These are phyloP conservation scores for Tachysurus vachellii DNA, from an alignment of 2,113 vertebrate genomes.

Conservation along the genomic window DNA sequence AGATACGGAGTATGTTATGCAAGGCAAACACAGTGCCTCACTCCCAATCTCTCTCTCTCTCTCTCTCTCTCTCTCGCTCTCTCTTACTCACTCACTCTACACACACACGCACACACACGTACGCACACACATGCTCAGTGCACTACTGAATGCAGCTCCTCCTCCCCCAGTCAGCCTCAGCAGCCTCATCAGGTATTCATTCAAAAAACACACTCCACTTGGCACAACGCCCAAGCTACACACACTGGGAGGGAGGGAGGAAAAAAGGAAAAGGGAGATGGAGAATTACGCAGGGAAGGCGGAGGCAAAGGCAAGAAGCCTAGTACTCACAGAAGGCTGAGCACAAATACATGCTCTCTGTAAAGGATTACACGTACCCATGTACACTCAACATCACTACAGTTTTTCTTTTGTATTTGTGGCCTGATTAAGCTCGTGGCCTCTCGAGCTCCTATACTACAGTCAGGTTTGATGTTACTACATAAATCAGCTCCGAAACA, in stretches of 20 bases:
- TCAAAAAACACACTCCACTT: slow-evolving; percentile 84
- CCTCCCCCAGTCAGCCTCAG: slow-evolving; percentile 78
- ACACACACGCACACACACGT: slow-evolving; percentile 45
- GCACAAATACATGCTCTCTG: slow-evolving; percentile 36
- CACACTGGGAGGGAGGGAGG: slow-evolving; percentile 59
- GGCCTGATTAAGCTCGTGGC: slow-evolving; percentile 24
- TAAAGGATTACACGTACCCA: slow-evolving; percentile 14
- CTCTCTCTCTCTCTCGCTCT: slow-evolving; percentile 53
- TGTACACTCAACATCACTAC: background rate
- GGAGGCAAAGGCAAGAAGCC: slow-evolving; percentile 43
- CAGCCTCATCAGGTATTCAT: slow-evolving; percentile 94
- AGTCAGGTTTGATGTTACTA: background rate
- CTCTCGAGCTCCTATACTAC: slow-evolving; percentile 12
- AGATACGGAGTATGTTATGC: slow-evolving; percentile 78
- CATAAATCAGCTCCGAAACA: slow-evolving; percentile 4
- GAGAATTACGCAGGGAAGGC: slow-evolving; percentile 54
- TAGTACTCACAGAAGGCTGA: slow-evolving; percentile 38
- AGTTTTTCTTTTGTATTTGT: background rate
- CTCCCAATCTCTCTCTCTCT: slow-evolving; percentile 55
- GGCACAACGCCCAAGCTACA: slow-evolving; percentile 76
- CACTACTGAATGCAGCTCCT: slow-evolving; percentile 78
- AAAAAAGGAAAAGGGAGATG: slow-evolving; percentile 42
- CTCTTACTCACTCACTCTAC: slow-evolving; percentile 23
- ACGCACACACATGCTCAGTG: slow-evolving; percentile 67
- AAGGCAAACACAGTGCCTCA: slow-evolving; percentile 77